Evolutionary conservation across 2,113 vertebrate genomes (phyloP).

Genomic region (Capreolus pygargus): DNA sequence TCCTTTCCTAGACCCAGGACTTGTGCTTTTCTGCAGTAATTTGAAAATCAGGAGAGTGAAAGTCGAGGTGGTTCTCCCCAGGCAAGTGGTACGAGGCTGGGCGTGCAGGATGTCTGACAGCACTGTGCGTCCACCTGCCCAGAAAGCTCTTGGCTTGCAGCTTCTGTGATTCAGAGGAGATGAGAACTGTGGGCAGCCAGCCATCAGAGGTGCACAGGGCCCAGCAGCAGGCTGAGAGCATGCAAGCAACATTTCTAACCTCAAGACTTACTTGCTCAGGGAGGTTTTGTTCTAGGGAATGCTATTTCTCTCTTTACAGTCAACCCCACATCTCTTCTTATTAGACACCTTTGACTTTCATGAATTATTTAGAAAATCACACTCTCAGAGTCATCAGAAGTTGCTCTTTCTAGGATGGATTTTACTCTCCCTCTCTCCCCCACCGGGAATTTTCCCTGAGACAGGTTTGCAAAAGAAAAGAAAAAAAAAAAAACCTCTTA

Average conservation of each 20-base stretch:
- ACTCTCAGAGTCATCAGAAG: not conserved
- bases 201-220: not conserved
- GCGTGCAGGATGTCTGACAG: fast-evolving
- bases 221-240: not conserved
- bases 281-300: not conserved
- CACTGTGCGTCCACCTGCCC: not conserved
- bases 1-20: not conserved
- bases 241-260: not conserved
- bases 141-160: not conserved
- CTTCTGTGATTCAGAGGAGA: not conserved
- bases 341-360: not conserved
- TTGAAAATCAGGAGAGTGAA: not conserved
- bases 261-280: not conserved
- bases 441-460: slow-evolving; percentile 23
- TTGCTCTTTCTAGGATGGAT: not conserved
- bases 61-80: not conserved
- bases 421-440: not conserved
- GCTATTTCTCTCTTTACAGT: not conserved
- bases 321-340: not conserved
- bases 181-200: not conserved
- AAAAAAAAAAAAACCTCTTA: not conserved
- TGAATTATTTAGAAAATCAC: not conserved
- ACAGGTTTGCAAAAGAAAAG: slow-evolving; percentile 43
- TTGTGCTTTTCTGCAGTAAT: not conserved
- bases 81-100: not conserved